A percentile compares a stretch with the other conserved stretches of the same genome.
Conservation (phyloP, 2,888 invertebrate species). For the Theodoxus fluviatilis region DNA sequence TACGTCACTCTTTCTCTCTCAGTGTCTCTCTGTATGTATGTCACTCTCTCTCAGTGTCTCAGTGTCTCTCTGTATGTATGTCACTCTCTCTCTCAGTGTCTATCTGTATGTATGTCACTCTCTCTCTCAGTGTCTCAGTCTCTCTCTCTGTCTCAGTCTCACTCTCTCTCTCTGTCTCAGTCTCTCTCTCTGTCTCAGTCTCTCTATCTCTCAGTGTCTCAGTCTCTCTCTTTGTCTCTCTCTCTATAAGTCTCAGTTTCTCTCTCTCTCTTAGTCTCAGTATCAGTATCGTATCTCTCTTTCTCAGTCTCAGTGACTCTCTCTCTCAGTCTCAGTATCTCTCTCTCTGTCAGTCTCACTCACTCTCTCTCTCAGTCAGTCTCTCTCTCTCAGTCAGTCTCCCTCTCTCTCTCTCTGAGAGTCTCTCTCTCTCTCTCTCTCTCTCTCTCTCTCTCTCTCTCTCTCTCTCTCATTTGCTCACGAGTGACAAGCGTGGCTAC, state of each 20-base stretch:
- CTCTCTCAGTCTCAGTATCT: neutral
- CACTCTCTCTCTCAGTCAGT: neutral
- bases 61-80: neutral
- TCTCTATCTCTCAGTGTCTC: neutral
- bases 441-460: neutral
- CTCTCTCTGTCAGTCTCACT: neutral
- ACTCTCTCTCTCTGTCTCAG: neutral
- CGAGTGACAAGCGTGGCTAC: no score
- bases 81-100: neutral
- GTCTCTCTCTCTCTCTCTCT: neutral
- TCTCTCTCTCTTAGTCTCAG: neutral
- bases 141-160: slow-evolving; percentile 8
- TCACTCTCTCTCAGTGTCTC: neutral
- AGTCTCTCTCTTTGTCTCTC: neutral
- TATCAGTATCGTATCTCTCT: neutral
- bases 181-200: slow-evolving; percentile 5
- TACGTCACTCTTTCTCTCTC: neutral
- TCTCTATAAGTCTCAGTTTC: slow-evolving; percentile 5
- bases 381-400: neutral
- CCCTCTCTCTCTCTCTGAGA: neutral
- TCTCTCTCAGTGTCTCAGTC: neutral
- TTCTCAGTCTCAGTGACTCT: neutral
- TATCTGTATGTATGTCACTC: neutral
- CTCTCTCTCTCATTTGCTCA: neutral
- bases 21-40: neutral